Base-by-base conservation (phyloP, 2,888 invertebrate species). In the Yponomeuta malinellus region DNA sequence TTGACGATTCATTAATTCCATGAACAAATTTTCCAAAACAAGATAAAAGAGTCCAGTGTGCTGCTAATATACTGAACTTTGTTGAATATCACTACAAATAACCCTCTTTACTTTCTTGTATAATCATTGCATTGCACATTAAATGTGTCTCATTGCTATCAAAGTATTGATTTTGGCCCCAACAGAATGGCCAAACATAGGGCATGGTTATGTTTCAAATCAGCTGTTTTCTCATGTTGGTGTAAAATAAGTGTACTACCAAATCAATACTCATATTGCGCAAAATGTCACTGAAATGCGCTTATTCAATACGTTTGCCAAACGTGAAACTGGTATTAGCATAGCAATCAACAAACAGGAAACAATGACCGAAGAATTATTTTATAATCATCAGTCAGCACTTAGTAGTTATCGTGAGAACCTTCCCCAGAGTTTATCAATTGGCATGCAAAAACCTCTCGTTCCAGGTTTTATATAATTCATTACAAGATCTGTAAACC, bases 231-330 rank as follows among this genome's bases (percentile, higher is more conserved):
- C 81, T 84, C 87, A 86, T 82, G 82, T 80, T 59, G 29, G 77
- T 82, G 81, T 81, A 85, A 86, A 89, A 86, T 85, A 88, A 82
- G 81, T 88, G 85, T 86, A 83, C 83, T 83, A 81, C 79, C 82
- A 87, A 90, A 92, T 92, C 91, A 89, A 91, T 91, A 91, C 86
- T 81, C 83, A 84, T 84, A 89, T 84, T 92, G 91, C 91, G 91
- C 90, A 91, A 90, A 91, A 89, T 90, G 88, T 86, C 86, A 86
- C 83, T 79, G 82, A 89, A 89, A 86, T 89, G 89, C 85, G 88
- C 85, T 43, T 87, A 84, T 78, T 76, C 78, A 76, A 81, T 79
- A 83, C 74, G 76, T 78, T 80, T 76, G 76, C 78, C 76, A 78
- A 82, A 82, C 76, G 78, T 71, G 67, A 43, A 78, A 69, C 76